Percentiles rank a stretch among this genome's conserved stretches.
phyloP scores from a whole-genome alignment of 1,140 invertebrate species.

The Philotrypesis tridentata region DNA sequence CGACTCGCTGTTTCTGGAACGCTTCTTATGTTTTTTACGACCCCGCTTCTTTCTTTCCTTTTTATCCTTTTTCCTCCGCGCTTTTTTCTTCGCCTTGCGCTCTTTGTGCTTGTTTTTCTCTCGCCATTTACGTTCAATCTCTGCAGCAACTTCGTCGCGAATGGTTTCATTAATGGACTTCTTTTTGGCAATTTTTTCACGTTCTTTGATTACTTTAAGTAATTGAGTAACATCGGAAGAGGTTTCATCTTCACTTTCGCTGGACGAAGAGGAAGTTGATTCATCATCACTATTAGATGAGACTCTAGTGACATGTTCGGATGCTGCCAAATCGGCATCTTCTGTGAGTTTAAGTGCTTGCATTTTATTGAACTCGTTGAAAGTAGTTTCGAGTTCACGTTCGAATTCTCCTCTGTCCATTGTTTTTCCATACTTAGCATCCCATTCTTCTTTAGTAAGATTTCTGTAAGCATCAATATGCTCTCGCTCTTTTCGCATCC shows the following conservation, averaged over 20 bases:
- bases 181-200: slow-evolving; percentile 70
- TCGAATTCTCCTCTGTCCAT: slow-evolving; percentile 48
- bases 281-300: slow-evolving; percentile 48
- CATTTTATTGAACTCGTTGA: slow-evolving; percentile 38
- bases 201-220: slow-evolving; percentile 68
- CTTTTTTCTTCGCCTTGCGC: slow-evolving; percentile 55
- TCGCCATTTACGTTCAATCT: slow-evolving; percentile 66
- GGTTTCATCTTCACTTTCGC: slow-evolving; percentile 53
- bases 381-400: slow-evolving; percentile 38
- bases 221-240: slow-evolving; percentile 62
- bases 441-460: slow-evolving; percentile 71
- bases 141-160: slow-evolving; percentile 69
- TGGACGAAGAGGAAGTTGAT: slow-evolving; percentile 50
- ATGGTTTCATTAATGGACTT: slow-evolving; percentile 68
- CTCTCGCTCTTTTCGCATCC: slow-evolving; percentile 60
- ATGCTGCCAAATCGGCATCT: background rate
- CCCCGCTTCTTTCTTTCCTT: slow-evolving; percentile 56
- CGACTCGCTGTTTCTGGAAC: slow-evolving; percentile 37
- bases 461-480: slow-evolving; percentile 66
- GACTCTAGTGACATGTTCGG: background rate
- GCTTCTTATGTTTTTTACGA: slow-evolving; percentile 57
- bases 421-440: slow-evolving; percentile 62
- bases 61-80: slow-evolving; percentile 58
- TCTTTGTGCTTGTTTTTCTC: slow-evolving; percentile 62
- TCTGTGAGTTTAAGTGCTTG: slow-evolving; percentile 20